phyloP scores from a whole-genome alignment of 2,113 vertebrate species.

The Typhlomys cinereus region DNA sequence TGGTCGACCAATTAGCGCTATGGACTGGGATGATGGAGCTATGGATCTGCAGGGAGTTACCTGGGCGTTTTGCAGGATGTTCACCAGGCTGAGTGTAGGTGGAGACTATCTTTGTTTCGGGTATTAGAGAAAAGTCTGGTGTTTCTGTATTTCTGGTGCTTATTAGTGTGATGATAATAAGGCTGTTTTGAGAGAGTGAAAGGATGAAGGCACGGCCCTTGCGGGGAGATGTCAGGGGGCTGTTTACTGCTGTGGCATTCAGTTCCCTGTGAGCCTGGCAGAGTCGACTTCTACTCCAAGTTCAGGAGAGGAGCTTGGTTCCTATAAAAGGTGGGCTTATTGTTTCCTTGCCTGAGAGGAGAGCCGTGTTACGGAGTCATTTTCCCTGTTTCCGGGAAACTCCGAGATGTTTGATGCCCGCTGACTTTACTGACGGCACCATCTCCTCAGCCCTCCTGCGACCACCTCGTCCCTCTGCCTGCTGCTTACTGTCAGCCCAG shows the following conservation, averaged over 20 bases:
- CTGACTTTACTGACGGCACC: no score
- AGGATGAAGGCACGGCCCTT: background rate
- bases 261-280: background rate
- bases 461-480: no score
- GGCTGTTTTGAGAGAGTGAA: background rate
- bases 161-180: background rate
- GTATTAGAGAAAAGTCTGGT: no score
- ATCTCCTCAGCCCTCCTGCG: no score
- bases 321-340: background rate
- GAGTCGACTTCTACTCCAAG: background rate
- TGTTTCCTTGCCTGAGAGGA: background rate
- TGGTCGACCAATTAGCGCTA: background rate
- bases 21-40: background rate
- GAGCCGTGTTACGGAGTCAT: background rate
- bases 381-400: background rate
- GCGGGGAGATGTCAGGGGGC: accelerated
- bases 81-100: background rate
- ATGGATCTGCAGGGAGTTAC: background rate
- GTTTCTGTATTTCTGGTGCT: background rate
- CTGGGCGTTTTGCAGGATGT: background rate
- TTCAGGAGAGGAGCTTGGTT: background rate
- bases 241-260: background rate
- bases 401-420: background rate
- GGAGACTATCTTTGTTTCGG: background rate
- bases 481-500: no score